Evolutionary conservation across 1,140 invertebrate species (phyloP).

Genomic region (Eumaeus atala): DNA sequence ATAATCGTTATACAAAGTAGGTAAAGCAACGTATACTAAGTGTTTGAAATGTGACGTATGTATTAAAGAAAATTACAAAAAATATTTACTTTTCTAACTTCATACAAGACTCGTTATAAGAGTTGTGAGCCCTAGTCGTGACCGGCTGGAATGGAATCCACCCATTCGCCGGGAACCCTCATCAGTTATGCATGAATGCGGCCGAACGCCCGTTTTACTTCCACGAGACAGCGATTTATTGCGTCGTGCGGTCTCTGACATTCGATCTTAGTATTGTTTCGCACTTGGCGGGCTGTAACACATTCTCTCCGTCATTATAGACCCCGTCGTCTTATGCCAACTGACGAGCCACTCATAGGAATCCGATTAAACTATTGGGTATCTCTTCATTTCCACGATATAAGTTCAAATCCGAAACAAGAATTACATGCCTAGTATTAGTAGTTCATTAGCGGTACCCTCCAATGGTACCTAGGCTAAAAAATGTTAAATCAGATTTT

Average conservation of each 20-base stretch:
- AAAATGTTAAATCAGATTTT: too few relatives aligned
- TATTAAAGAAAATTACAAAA: too few relatives aligned
- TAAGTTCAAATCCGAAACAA: too few relatives aligned
- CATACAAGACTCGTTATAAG: too few relatives aligned
- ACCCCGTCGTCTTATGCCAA: background rate
- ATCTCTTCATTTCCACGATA: too few relatives aligned
- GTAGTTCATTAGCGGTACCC: too few relatives aligned
- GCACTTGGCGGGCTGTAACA: conserved; percentile 8
- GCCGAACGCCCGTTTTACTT: conserved; percentile 66
- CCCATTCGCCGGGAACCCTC: conserved; percentile 58
- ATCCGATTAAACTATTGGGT: too few relatives aligned
- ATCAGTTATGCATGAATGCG: conserved; percentile 73
- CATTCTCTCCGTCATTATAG: background rate
- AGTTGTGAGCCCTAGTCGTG: conserved; percentile 34
- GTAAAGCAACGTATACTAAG: too few relatives aligned
- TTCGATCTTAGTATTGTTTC: conserved; percentile 49
- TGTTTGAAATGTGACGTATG: background rate
- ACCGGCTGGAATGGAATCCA: conserved; percentile 68
- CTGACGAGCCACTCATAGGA: too few relatives aligned
- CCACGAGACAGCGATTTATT: conserved; percentile 70
- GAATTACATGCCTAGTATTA: too few relatives aligned
- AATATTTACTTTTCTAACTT: too few relatives aligned
- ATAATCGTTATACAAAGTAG: conserved; percentile 7
- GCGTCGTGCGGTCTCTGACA: conserved; percentile 69
- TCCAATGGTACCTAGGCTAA: too few relatives aligned